Evolutionary conservation across 2,113 vertebrate genomes (phyloP).

Genomic region (Chaetura pelagica): DNA sequence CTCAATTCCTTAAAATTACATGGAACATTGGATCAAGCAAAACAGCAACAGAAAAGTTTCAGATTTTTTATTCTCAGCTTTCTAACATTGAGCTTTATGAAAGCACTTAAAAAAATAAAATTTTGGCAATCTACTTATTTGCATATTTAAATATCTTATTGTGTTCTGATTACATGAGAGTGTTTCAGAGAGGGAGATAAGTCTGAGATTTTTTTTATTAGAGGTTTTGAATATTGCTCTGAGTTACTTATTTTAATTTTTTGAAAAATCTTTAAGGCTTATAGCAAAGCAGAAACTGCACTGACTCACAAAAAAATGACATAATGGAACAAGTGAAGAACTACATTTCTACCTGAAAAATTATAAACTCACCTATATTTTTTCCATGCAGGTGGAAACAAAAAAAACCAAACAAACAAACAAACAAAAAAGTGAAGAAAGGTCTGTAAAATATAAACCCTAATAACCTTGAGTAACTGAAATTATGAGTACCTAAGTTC

Average conservation of each 20-base stretch:
- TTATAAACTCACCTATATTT: background rate
- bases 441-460: background rate
- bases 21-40: background rate
- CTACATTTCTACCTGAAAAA: background rate
- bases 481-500: background rate
- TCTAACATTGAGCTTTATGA: background rate
- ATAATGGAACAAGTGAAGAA: background rate
- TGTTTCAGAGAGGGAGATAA: background rate
- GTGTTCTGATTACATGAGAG: background rate
- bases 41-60: background rate
- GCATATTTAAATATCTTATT: background rate
- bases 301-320: background rate
- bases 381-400: background rate
- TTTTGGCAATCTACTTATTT: background rate
- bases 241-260: background rate
- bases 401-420: too few relatives aligned
- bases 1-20: background rate
- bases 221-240: background rate
- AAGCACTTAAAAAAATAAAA: background rate
- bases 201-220: background rate
- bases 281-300: background rate
- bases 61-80: background rate
- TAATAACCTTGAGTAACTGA: background rate
- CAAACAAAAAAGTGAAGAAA: background rate
- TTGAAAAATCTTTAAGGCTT: background rate